These are phyloP conservation scores for Astur gentilis DNA, from an alignment of 2,113 vertebrate genomes.

Conservation along the genomic window DNA sequence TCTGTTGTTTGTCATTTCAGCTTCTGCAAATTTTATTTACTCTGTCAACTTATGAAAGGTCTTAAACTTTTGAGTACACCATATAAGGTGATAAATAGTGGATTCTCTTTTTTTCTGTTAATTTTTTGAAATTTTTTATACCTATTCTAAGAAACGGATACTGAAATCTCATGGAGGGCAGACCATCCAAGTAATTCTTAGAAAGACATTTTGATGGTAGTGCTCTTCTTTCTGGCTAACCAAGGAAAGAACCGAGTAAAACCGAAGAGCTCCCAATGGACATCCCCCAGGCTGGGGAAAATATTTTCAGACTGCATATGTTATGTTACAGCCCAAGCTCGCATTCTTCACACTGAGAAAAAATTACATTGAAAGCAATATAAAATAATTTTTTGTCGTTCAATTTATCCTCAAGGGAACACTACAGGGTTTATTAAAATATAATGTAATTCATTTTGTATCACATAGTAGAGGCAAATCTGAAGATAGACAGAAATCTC, in stretches of 20 bases:
- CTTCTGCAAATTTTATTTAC: not conserved
- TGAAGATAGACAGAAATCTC: not conserved
- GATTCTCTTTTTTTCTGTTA: not conserved
- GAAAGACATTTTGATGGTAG: not conserved
- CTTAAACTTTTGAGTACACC: not conserved
- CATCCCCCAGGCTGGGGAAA: not conserved
- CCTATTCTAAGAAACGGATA: not conserved
- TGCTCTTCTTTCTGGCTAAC: not conserved
- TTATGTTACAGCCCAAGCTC: not conserved
- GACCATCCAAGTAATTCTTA: not conserved
- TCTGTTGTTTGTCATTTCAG: not conserved
- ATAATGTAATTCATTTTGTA: constrained; percentile 25
- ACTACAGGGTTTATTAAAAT: constrained; percentile 36
- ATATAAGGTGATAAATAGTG: not conserved
- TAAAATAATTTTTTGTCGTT: constrained; percentile 17
- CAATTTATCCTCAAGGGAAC: constrained; percentile 1
- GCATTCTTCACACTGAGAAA: constrained; percentile 1
- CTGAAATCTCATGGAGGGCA: not conserved
- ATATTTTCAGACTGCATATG: not conserved
- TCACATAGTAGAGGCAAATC: not conserved
- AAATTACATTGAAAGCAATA: not conserved
- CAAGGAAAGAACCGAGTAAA: not conserved
- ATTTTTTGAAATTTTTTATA: not conserved
- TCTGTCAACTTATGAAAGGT: not conserved
- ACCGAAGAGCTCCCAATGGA: not conserved